These are phyloP conservation scores for Meles meles DNA, from an alignment of 2,113 vertebrate genomes.

Conservation along the genomic window DNA sequence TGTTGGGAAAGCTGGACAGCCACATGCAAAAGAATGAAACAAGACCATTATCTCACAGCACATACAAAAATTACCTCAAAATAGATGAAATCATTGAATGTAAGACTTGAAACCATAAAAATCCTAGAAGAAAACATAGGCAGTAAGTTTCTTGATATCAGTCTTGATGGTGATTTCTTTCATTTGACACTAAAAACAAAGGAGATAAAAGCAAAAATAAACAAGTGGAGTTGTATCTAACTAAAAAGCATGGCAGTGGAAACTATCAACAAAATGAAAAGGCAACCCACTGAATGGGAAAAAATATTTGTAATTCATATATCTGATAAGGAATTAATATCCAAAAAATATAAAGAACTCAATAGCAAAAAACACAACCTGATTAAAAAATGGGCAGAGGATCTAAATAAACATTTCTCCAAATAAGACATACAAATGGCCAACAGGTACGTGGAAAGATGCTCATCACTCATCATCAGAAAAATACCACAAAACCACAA, in stretches of 20 bases:
- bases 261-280: neutral
- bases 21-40: neutral
- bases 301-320: neutral
- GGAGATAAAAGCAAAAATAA: neutral
- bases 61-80: neutral
- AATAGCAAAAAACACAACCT: neutral
- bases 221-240: neutral
- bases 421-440: neutral
- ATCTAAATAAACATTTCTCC: neutral
- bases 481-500: neutral
- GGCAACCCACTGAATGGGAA: neutral
- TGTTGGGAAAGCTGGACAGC: neutral
- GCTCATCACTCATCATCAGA: neutral
- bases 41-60: neutral
- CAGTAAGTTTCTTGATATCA: neutral
- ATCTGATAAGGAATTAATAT: too few relatives aligned
- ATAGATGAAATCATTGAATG: neutral
- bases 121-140: neutral
- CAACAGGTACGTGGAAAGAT: neutral
- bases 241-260: neutral
- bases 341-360: too few relatives aligned
- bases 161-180: neutral
- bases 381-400: neutral
- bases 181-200: neutral
- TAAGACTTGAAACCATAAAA: neutral